Conservation (phyloP, 2,888 invertebrate genomes). For the Hyalella azteca region DNA sequence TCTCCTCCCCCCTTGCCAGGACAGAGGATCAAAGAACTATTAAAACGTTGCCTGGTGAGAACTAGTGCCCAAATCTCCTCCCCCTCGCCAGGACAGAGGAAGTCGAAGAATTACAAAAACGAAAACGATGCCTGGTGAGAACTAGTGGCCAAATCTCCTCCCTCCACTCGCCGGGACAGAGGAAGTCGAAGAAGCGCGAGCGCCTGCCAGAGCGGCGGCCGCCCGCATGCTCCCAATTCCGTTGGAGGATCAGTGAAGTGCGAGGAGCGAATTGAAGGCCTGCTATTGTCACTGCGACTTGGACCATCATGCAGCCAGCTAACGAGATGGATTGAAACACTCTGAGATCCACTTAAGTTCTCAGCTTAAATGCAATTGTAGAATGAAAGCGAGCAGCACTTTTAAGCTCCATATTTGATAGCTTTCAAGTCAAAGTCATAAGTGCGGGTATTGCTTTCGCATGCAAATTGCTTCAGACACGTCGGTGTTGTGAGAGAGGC, state of each 20-base stretch:
- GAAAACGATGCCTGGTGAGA: no score
- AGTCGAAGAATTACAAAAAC: no score
- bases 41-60: no score
- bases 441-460: slow-evolving; percentile 15
- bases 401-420: slow-evolving; percentile 28
- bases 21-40: no score
- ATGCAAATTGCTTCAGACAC: slow-evolving; percentile 11
- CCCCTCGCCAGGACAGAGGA: no score
- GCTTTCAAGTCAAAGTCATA: slow-evolving; percentile 3
- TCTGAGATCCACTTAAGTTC: slow-evolving; percentile 35
- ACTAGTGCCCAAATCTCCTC: no score
- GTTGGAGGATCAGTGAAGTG: slow-evolving; percentile 32
- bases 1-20: no score
- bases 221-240: slow-evolving; percentile 23
- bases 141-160: no score
- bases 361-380: slow-evolving; percentile 27
- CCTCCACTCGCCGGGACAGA: no score
- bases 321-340: slow-evolving; percentile 37
- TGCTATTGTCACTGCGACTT: slow-evolving; percentile 25
- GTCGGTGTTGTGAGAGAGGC: neutral
- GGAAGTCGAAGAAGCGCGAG: no score
- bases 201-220: no score
- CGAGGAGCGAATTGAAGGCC: slow-evolving; percentile 4
- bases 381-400: slow-evolving; percentile 24
- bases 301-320: slow-evolving; percentile 14